These are phyloP conservation scores for Campopleginae sp. DNA, from an alignment of 2,888 invertebrate genomes.

Conservation along the genomic window DNA sequence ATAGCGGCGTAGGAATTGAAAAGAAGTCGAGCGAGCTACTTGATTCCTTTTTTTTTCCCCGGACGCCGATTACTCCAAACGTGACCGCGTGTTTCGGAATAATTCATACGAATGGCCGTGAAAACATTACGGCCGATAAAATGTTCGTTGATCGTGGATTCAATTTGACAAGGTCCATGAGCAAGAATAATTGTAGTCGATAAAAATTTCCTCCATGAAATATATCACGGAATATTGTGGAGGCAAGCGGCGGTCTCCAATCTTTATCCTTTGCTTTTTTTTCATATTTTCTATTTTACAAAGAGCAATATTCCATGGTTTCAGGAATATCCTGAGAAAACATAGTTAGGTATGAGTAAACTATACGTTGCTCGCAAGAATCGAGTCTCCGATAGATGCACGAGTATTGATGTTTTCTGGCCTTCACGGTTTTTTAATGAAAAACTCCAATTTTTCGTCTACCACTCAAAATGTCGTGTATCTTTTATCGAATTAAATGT, in stretches of 20 bases:
- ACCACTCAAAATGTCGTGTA: background rate
- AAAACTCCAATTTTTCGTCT: conserved; percentile 5
- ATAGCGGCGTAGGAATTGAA: conserved; percentile 24
- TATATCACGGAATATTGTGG: too few relatives aligned
- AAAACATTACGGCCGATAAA: background rate
- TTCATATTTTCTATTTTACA: background rate
- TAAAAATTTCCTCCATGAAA: background rate
- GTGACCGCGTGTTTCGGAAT: background rate
- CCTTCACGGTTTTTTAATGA: background rate
- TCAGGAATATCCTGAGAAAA: background rate
- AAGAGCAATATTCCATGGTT: background rate
- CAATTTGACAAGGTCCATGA: background rate
- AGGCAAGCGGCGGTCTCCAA: background rate
- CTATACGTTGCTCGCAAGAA: too few relatives aligned
- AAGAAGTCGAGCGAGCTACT: background rate
- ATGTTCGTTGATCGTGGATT: background rate
- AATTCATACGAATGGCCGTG: background rate
- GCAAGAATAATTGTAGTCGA: background rate
- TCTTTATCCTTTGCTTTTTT: background rate
- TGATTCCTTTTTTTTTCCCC: background rate
- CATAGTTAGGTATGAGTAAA: background rate
- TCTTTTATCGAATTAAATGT: conserved; percentile 20
- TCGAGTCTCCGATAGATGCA: background rate
- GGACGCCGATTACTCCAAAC: background rate
- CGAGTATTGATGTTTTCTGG: background rate